A percentile compares a stretch with the other conserved stretches of the same genome.
Conservation (phyloP, 2,888 invertebrate species). For the Sympetrum striolatum region DNA sequence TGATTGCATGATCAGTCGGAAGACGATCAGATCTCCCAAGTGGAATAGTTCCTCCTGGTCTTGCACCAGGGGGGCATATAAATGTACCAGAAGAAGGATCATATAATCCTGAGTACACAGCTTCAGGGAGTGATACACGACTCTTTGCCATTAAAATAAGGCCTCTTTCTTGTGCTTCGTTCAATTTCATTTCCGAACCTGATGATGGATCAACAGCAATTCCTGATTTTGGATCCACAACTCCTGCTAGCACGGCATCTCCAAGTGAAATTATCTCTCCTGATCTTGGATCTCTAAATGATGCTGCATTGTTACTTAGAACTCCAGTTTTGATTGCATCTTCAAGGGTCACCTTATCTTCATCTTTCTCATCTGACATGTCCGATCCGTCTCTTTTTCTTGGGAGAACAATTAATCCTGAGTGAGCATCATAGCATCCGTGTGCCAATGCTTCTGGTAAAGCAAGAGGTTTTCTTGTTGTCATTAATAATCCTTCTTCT, state of each 20-base stretch:
- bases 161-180: constrained; percentile 84
- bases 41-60: constrained; percentile 11
- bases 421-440: constrained; percentile 77
- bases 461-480: constrained; percentile 80
- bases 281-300: constrained; percentile 80
- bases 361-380: constrained; percentile 62
- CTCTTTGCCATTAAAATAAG: constrained; percentile 82
- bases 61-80: constrained; percentile 76
- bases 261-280: constrained; percentile 80
- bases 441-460: constrained; percentile 83
- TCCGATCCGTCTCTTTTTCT: not conserved
- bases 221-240: constrained; percentile 82
- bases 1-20: constrained; percentile 82
- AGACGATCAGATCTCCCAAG: constrained; percentile 66
- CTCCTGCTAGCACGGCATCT: constrained; percentile 78
- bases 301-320: constrained; percentile 78
- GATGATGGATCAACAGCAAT: constrained; percentile 77
- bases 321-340: constrained; percentile 77
- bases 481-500: constrained; percentile 80
- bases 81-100: constrained; percentile 85
- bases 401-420: constrained; percentile 69
- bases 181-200: constrained; percentile 76
- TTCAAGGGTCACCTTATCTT: constrained; percentile 72
- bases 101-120: constrained; percentile 90
- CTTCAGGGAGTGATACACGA: constrained; percentile 84